phyloP scores from a whole-genome alignment of 2,113 vertebrate genomes.

The Chaetodon auriga region DNA sequence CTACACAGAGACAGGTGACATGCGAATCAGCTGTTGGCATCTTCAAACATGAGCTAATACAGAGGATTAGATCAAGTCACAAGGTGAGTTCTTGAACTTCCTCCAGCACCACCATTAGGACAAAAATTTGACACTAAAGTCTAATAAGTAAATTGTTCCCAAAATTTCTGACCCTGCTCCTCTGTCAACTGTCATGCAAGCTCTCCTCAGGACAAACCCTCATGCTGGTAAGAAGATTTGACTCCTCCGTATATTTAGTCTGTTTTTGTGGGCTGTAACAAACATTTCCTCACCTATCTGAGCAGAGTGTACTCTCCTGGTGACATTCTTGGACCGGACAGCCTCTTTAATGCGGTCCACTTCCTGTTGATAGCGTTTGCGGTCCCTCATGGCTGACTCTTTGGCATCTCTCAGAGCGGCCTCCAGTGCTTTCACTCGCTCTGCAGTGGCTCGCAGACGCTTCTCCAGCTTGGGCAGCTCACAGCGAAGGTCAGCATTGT shows the following conservation, averaged over 20 bases:
- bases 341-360: constrained; percentile 96
- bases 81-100: not conserved
- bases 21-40: not conserved
- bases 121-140: not conserved
- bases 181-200: not conserved
- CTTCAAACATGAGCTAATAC: not conserved
- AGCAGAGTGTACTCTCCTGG: constrained; percentile 89
- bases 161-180: not conserved
- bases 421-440: constrained; percentile 94
- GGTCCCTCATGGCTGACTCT: constrained; percentile 90
- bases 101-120: not conserved
- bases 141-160: not conserved
- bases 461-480: constrained; percentile 97
- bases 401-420: constrained; percentile 91
- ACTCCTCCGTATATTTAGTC: not conserved
- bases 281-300: constrained; percentile 88
- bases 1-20: constrained; percentile 66
- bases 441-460: constrained; percentile 91
- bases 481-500: constrained; percentile 96
- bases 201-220: not conserved
- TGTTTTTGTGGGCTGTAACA: not conserved
- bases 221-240: not conserved
- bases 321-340: constrained; percentile 90
- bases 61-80: not conserved
- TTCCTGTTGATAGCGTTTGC: constrained; percentile 95